Evolutionary conservation across 2,113 vertebrate species (phyloP), one percentile per base, ranked within the genome.

Genomic region (Symphodus melops): DNA sequence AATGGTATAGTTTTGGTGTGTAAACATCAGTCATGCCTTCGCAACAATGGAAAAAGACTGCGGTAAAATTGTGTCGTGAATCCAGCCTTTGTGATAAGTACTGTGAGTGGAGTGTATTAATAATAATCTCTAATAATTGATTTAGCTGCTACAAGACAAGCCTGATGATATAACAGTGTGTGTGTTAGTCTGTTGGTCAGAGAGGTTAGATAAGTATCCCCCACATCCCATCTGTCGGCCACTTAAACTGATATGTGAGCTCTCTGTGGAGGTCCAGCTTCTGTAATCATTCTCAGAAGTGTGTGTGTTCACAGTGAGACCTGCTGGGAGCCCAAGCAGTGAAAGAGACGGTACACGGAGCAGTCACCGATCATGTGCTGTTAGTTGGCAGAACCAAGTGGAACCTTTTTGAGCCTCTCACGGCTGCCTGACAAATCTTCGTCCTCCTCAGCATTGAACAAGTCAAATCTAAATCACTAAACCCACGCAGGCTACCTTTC

Each of bases 321-420:
- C 44, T 17, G 16, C 44, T 17, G 44, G 44, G 16, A 16, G 44
- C 6, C 44, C 6, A 44, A 54, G 71, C 39, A 53, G 81, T n/a
- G 62, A 57, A 73, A 82, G 62, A 57, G 76, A 82, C 20, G 57
- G 56, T 42, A 41, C 0, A 17, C 75, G 77, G 66, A 36, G 68
- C 55, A 5, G 54, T 21, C 63, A 65, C 57, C 64, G 68, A 77
- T 90, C 87, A 89, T 87, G 86, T 86, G 90, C 75, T 39, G 41
- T 69, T 79, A 46, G 64, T 49, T 91, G 85, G 85, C 79, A 87
- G 75, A 80, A 60, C 49, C 11, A 33, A 23, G n/a, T 62, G 75
- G 39, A 71, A 58, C 72, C 77, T 82, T 81, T 73, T 87, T 87
- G 86, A 81, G 76, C 75, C 25, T 72, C 51, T 68, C 10, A 9